A percentile compares a stretch with the other conserved stretches of the same genome.
Evolutionary conservation across 2,888 invertebrate genomes (phyloP).

Genomic region (Synanthedon myopaeformis): DNA sequence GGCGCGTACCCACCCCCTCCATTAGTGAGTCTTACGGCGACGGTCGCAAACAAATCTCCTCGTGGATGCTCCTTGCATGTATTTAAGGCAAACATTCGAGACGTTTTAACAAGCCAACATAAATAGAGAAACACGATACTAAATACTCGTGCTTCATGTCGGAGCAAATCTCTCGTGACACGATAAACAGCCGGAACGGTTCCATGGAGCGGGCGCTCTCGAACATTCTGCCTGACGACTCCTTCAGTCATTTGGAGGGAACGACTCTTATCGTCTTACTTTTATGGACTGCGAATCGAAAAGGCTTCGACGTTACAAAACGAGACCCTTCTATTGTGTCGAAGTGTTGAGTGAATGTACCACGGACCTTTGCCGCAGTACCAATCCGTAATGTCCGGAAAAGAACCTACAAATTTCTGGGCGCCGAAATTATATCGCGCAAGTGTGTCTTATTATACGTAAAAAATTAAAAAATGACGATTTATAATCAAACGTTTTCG

Average conservation of each 20-base stretch:
- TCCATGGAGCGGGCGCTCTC: slow-evolving; percentile 24
- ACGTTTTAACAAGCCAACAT: slow-evolving; percentile 37
- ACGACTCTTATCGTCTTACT: slow-evolving; percentile 61
- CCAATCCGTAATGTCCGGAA: slow-evolving; percentile 25
- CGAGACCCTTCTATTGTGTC: slow-evolving; percentile 58
- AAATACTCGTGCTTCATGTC: slow-evolving; percentile 38
- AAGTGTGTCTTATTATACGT: too few species aligned
- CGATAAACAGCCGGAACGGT: slow-evolving; percentile 35
- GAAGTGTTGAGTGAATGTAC: slow-evolving; percentile 48
- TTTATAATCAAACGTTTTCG: too few species aligned
- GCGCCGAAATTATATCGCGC: too few species aligned
- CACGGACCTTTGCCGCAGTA: slow-evolving; percentile 40
- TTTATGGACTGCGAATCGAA: slow-evolving; percentile 61
- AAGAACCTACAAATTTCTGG: too few species aligned
- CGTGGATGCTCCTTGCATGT: slow-evolving; percentile 43
- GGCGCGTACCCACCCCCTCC: slow-evolving; percentile 45
- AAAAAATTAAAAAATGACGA: too few species aligned
- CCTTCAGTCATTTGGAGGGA: slow-evolving; percentile 54
- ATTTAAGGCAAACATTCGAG: slow-evolving; percentile 31
- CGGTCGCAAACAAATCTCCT: slow-evolving; percentile 46
- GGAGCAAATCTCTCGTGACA: slow-evolving; percentile 39
- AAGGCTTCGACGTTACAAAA: slow-evolving; percentile 53
- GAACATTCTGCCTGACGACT: slow-evolving; percentile 44
- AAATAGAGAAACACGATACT: slow-evolving; percentile 42
- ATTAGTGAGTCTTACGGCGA: slow-evolving; percentile 48